Conservation (phyloP, 1,140 invertebrate genomes). For the Telenomus remus region DNA sequence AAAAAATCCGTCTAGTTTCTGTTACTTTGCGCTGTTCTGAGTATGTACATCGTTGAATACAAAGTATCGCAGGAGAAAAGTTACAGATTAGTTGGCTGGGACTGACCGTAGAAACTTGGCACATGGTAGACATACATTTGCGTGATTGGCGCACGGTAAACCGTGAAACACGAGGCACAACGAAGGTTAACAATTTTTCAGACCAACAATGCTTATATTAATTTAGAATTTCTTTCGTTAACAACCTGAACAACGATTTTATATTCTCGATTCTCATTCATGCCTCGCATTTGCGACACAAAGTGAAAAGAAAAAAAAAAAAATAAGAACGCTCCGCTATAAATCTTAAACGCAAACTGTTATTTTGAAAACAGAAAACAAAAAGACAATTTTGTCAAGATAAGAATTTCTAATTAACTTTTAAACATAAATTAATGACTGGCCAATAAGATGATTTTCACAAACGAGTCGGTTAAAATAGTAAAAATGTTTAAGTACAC, state of each 20-base stretch:
- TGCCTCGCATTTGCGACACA: not conserved
- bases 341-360: not conserved
- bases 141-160: conserved; percentile 50
- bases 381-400: too few relatives aligned
- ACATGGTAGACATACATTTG: conserved; percentile 48
- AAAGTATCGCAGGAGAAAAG: conserved; percentile 51
- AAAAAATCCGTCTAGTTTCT: conserved; percentile 23
- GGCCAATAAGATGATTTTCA: conserved; percentile 8
- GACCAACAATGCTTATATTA: conserved; percentile 15
- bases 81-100: conserved; percentile 59
- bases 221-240: not conserved
- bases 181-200: conserved; percentile 31
- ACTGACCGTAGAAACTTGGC: conserved; percentile 60
- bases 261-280: not conserved
- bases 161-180: conserved; percentile 41
- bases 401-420: too few relatives aligned
- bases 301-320: not conserved
- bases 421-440: conserved; percentile 12
- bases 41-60: conserved; percentile 60
- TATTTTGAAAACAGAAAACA: too few relatives aligned
- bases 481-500: conserved; percentile 32
- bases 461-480: conserved; percentile 5
- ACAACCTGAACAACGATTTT: not conserved
- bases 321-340: not conserved
- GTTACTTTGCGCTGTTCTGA: conserved; percentile 46